Conservation (phyloP, 2,113 vertebrate species). For the Hoplias malabaricus region DNA sequence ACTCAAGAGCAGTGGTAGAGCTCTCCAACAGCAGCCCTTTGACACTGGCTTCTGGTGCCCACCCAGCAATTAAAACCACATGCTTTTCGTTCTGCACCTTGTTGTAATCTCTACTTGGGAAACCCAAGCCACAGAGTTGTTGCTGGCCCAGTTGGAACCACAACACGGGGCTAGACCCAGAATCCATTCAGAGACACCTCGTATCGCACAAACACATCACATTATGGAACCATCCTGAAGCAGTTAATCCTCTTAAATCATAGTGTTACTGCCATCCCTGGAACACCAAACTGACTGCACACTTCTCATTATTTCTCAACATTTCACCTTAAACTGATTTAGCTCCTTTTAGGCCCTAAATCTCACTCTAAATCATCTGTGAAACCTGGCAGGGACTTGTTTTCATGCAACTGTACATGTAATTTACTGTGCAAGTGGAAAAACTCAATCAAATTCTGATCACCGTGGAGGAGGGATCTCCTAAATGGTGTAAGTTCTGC, state of each 20-base stretch:
- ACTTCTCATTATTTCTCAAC: conserved; percentile 35
- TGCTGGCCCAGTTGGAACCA: neutral
- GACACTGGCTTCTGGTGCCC: neutral
- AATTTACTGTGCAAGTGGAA: conserved; percentile 30
- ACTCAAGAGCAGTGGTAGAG: neutral
- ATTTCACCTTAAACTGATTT: conserved; percentile 35
- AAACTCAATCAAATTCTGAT: conserved; percentile 11
- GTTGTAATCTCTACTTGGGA: neutral
- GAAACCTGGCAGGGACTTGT: conserved; percentile 14
- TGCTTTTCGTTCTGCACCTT: neutral
- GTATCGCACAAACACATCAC: neutral
- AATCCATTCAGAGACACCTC: neutral
- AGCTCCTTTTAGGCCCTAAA: conserved; percentile 23
- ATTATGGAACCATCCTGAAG: conserved; percentile 8
- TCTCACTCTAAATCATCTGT: conserved; percentile 22
- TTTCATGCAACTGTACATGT: conserved; percentile 23
- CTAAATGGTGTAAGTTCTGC: conserved; percentile 14
- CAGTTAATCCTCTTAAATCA: conserved; percentile 33
- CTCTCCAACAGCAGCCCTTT: neutral
- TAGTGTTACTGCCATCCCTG: neutral
- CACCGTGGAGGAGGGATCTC: conserved; percentile 5
- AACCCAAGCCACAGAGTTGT: neutral
- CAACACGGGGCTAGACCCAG: neutral
- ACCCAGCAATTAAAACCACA: neutral
- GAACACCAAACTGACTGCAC: neutral